Evolutionary conservation across 2,113 vertebrate species (phyloP).

Genomic region (Pangasianodon hypophthalmus): DNA sequence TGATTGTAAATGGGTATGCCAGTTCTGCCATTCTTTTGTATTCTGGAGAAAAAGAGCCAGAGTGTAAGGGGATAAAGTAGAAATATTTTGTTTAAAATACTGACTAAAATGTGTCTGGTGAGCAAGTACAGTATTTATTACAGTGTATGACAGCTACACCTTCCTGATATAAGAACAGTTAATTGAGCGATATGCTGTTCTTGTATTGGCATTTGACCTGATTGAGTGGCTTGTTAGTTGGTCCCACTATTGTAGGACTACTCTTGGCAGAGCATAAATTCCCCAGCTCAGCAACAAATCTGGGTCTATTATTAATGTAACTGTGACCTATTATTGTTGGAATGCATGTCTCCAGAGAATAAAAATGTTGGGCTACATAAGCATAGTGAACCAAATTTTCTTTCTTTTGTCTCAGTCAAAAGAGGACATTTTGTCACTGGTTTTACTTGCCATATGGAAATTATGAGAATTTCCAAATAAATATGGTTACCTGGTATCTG

Average conservation of each 20-base stretch:
- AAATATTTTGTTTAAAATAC: no score
- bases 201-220: not conserved
- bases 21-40: not conserved
- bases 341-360: not conserved
- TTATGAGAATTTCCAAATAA: not conserved
- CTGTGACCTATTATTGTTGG: not conserved
- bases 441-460: not conserved
- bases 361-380: not conserved
- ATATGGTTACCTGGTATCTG: not conserved
- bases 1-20: not conserved
- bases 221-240: not conserved
- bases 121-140: no score
- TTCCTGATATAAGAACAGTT: not conserved
- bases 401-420: not conserved
- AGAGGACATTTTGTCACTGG: not conserved
- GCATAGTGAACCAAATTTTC: not conserved
- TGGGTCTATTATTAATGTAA: not conserved
- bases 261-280: no score
- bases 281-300: no score
- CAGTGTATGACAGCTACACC: not conserved
- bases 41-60: no score
- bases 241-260: no score
- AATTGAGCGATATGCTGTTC: not conserved
- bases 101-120: no score
- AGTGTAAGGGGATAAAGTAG: not conserved